Evolutionary conservation across 2,888 invertebrate species (phyloP).

Genomic region (Tubulanus polymorphus): DNA sequence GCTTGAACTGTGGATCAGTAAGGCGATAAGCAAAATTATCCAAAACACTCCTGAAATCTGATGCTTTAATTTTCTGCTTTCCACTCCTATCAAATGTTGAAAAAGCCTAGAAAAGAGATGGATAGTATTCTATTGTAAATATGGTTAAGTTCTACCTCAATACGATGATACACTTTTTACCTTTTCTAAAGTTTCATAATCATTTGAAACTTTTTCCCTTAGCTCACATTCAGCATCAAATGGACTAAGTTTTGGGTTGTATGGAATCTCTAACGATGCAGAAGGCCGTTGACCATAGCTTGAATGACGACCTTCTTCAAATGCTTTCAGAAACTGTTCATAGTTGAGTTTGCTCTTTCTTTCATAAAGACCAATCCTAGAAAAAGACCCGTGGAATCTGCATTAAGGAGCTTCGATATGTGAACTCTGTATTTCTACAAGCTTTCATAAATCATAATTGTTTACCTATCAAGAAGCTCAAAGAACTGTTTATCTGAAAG

Average conservation of each 20-base stretch:
- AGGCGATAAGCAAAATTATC: slow-evolving; percentile 47
- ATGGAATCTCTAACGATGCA: slow-evolving; percentile 27
- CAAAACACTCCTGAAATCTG: slow-evolving; percentile 41
- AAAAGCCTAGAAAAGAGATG: slow-evolving; percentile 35
- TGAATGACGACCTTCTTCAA: slow-evolving; percentile 46
- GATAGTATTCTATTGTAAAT: neutral
- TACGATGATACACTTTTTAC: slow-evolving; percentile 28
- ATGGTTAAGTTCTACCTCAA: neutral
- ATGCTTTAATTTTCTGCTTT: slow-evolving; percentile 29
- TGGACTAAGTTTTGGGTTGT: slow-evolving; percentile 28
- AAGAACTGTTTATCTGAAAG: slow-evolving; percentile 48
- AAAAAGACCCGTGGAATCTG: neutral
- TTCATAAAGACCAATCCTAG: slow-evolving; percentile 37
- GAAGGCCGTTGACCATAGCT: slow-evolving; percentile 27
- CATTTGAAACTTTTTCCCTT: slow-evolving; percentile 27
- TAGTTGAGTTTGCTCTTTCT: slow-evolving; percentile 37
- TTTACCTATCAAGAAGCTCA: slow-evolving; percentile 40
- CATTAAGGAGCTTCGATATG: too few relatives aligned
- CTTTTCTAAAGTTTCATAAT: slow-evolving; percentile 37
- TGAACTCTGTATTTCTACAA: slow-evolving; percentile 1
- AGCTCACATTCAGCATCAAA: slow-evolving; percentile 37
- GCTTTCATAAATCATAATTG: neutral
- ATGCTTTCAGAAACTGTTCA: slow-evolving; percentile 41
- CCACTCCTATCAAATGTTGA: slow-evolving; percentile 42
- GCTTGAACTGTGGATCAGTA: slow-evolving; percentile 42